Base-by-base conservation (phyloP, 2,113 vertebrate genomes). In the Fulica atra region DNA sequence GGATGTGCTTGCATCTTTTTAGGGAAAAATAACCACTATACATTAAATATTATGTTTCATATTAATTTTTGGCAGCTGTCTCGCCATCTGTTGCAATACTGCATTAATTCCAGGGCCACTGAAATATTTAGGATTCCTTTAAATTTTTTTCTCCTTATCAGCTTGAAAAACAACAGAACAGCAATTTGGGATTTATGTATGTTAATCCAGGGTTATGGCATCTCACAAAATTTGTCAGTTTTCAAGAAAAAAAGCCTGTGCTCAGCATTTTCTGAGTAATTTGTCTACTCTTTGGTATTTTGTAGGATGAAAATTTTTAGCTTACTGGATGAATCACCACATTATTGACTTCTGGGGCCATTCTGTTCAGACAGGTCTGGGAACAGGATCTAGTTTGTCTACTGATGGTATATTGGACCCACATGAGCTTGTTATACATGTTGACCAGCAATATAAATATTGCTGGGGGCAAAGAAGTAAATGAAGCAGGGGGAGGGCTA, bases 31-130 rank as follows among this genome's bases (percentile, higher is more conserved):
- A 59, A 53, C 21, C 36, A 40, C n/a, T 53, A 14, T 51, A n/a
- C 50, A 46, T 92, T 79, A 82, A 74, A 81, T 72, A 68, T 19
- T 63, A 44, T 77, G 68, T 81, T 77, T 78, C 38, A 5, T 81
- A 64, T 64, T 85, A 68, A 73, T 81, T 82, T 81, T 91, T 88
- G 88, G 88, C 70, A 88, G 46, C 54, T 93, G 76, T 54, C 35
- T 82, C 20, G 4, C 76, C 23, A 20, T 93, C 44, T 93, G 84
- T 95, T 72, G 76, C 76, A 95, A 91, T 44, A 88, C 26, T 78
- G 29, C 65, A 8, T 64, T 71, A 53, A 64, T 86, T 78, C 54
- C 60, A 73, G 65, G 48, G 48, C 28, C 65, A 77, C 64, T 63
- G 54, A 85, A 85, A 66, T 87, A 60, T 70, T 87, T 80, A 54